phyloP scores from a whole-genome alignment of 2,888 invertebrate species.

The Lasioglossum marginatum region DNA sequence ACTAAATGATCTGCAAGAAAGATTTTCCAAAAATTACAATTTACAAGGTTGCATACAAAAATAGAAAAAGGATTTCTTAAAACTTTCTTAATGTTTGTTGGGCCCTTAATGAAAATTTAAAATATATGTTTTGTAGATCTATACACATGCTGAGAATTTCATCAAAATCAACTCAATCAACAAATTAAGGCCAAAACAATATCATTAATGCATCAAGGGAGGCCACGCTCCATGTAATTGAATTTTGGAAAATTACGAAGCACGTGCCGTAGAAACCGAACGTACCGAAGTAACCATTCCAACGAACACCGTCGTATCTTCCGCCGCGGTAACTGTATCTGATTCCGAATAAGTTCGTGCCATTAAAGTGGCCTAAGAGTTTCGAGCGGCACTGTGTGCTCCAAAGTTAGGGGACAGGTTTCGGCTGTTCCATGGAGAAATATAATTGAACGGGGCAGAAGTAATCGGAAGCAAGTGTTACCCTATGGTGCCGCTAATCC shows the following conservation, averaged over 20 bases:
- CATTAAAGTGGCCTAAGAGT: slow-evolving; percentile 29
- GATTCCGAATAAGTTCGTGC: slow-evolving; percentile 28
- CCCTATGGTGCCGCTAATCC: slow-evolving; percentile 36
- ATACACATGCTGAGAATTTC: too few relatives aligned
- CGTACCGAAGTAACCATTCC: background rate
- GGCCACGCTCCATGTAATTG: background rate
- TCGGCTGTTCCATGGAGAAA: slow-evolving; percentile 15
- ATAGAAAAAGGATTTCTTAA: too few relatives aligned
- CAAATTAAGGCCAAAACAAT: background rate
- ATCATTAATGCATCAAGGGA: background rate
- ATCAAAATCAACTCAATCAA: too few relatives aligned
- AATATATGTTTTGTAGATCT: too few relatives aligned
- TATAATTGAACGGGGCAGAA: slow-evolving; percentile 42
- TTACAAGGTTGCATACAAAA: too few relatives aligned
- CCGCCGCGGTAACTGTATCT: slow-evolving; percentile 13
- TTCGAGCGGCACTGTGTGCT: background rate
- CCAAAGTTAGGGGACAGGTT: slow-evolving; percentile 6
- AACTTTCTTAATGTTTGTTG: too few relatives aligned
- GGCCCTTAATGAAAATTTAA: too few relatives aligned
- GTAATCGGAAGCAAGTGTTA: slow-evolving; percentile 50
- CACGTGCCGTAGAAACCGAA: slow-evolving; percentile 19
- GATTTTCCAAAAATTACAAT: too few relatives aligned
- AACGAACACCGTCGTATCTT: background rate
- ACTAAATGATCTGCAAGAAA: too few relatives aligned
- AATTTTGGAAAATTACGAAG: slow-evolving; percentile 2